Evolutionary conservation across 2,797 vertebrate genomes (phyloP).

Genomic region (Simalia tracyae): DNA sequence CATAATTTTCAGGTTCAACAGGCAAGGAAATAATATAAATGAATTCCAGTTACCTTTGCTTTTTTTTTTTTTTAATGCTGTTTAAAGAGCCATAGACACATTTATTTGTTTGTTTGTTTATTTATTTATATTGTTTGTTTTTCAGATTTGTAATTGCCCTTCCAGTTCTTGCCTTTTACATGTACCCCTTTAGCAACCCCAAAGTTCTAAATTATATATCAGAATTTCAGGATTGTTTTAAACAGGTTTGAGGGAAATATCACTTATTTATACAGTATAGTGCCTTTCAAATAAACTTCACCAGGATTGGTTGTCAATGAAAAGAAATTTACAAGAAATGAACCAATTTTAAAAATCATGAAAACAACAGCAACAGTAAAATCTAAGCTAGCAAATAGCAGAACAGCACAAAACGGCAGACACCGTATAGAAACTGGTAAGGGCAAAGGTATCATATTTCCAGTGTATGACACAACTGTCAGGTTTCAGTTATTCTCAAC

Average conservation of each 20-base stretch:
- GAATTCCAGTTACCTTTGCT: not conserved
- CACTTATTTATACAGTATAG: not conserved
- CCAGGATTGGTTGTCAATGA: not conserved
- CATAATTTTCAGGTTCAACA: not conserved
- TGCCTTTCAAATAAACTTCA: not conserved
- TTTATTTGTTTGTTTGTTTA: not conserved
- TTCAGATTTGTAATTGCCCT: conserved; percentile 19
- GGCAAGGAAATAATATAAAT: not conserved
- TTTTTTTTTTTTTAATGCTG: not conserved
- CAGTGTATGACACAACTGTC: not conserved
- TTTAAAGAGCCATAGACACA: conserved; percentile 10
- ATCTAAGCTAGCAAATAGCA: not conserved
- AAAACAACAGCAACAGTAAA: not conserved
- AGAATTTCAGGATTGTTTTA: not conserved
- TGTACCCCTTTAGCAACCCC: conserved; percentile 51
- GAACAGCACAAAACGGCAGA: not conserved
- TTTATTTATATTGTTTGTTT: conserved; percentile 44
- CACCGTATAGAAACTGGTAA: not conserved
- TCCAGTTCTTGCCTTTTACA: conserved; percentile 15
- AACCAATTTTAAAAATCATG: not conserved
- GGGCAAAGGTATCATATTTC: not conserved
- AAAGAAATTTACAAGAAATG: not conserved
- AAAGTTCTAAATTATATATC: not conserved
- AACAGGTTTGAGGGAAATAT: not conserved
- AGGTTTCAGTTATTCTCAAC: too few relatives aligned